Evolutionary conservation across 1,140 invertebrate species (phyloP).

Genomic region (Galleria mellonella): DNA sequence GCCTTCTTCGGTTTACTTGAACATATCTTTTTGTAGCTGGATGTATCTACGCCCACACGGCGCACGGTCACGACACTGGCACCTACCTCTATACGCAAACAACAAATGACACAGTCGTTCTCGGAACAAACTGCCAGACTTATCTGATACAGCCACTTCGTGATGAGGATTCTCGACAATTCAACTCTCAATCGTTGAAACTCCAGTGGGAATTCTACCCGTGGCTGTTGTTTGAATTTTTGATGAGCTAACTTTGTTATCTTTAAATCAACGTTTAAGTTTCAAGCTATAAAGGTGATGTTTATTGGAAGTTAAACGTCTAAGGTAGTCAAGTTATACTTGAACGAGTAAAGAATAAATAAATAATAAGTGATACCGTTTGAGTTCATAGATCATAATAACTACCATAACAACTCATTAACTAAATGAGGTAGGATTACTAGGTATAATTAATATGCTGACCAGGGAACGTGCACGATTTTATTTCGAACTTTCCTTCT

Average conservation of each 20-base stretch:
- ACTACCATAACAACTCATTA: too few species aligned
- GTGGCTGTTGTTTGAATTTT: conserved; percentile 3
- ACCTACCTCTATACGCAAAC: conserved; percentile 29
- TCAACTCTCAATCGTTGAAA: too few species aligned
- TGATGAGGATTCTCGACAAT: conserved; percentile 37
- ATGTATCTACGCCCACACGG: conserved; percentile 35
- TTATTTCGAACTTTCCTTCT: too few species aligned
- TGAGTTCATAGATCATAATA: too few species aligned
- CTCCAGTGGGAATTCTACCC: not conserved
- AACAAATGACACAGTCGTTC: conserved; percentile 51
- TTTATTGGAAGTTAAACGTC: conserved; percentile 1
- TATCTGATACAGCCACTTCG: conserved; percentile 60
- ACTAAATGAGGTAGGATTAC: too few species aligned
- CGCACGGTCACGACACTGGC: conserved; percentile 44
- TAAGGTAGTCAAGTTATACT: too few species aligned
- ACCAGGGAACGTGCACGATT: too few species aligned
- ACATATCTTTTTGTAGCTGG: conserved; percentile 7
- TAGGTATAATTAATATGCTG: too few species aligned
- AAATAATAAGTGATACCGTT: too few species aligned
- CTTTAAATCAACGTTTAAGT: conserved; percentile 1
- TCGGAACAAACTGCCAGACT: conserved; percentile 55
- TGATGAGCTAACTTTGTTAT: conserved; percentile 4
- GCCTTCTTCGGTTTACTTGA: too few species aligned
- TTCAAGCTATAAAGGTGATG: conserved; percentile 1
- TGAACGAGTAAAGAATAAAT: too few species aligned